Base-by-base conservation (phyloP, 1,140 invertebrate genomes). In the Catajapyx aquilonaris region DNA sequence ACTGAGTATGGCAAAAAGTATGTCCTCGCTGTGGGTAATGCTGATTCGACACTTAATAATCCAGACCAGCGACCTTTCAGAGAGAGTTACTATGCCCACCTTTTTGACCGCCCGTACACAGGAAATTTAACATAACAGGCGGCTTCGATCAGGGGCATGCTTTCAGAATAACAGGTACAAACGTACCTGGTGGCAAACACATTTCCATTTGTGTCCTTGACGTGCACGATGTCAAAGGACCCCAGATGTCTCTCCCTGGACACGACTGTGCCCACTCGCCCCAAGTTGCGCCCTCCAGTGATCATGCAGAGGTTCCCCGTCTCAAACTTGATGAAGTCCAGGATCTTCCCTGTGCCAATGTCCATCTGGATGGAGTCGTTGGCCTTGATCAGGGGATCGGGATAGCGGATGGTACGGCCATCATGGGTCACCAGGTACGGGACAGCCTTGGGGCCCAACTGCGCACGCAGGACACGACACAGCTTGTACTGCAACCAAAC, bases 401-500 rank as follows among this genome's bases (percentile, higher is more conserved):
- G 94, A 58, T 98, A 99, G 45, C 94, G 80, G 53, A 99, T 85
- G 33, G 95, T 99, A 49, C 94, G 73, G 11, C 88, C 95, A 57
- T 99, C 95, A 52, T 95, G 87, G 34, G 95, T 99, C 11, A 85
- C 78, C 43, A 99, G 61, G 62, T 79, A 93, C 41, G 95, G 95
- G 45, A 99, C 77, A 44, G 83, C 84, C 62, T 97, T 97, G 31
- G 83, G 80, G 16, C 88, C 94, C 49, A 79, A 81, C 48, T 76
- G 72, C 18, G 88, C 77, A 44, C 71, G 71, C 51, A 72, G 78
- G 3, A 99, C 91, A 62, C 94, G 91, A 69, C 91, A 96, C 46
- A 97, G 62, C 66, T 97, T 96, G 65, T 96, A 98, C 88, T 96
- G 59, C n/a, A n/a, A n/a, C n/a, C n/a, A n/a, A n/a, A n/a, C n/a